Evolutionary conservation across 2,797 vertebrate genomes (phyloP).

Genomic region (Anisognathus igniventris): DNA sequence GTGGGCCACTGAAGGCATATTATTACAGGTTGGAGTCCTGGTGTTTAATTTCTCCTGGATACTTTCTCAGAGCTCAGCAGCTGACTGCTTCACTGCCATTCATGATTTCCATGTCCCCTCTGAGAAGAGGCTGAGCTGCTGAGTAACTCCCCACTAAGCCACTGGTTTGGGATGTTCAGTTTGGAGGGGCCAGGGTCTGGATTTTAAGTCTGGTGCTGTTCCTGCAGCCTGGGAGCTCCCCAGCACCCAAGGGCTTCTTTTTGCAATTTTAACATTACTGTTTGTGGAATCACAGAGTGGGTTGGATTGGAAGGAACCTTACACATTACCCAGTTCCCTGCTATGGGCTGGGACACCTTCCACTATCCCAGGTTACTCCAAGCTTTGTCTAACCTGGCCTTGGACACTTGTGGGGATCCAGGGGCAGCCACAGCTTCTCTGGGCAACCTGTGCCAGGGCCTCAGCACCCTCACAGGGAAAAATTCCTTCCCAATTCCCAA

Average conservation of each 20-base stretch:
- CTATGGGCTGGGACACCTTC: neutral
- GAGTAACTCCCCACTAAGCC: neutral
- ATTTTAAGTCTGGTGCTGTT: neutral
- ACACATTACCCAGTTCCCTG: neutral
- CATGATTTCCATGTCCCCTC: neutral
- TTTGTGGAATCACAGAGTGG: neutral
- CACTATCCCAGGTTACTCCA: neutral
- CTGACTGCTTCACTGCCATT: neutral
- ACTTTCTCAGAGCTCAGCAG: neutral
- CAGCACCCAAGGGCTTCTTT: neutral
- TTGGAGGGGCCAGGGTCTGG: neutral
- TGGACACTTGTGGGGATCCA: neutral
- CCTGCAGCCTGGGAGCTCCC: neutral
- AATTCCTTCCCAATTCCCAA: neutral
- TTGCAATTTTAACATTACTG: rapidly evolving
- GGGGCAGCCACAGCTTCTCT: neutral
- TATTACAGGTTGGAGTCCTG: neutral
- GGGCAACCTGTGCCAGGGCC: neutral
- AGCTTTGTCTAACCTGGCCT: rapidly evolving
- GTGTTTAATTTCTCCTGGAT: neutral
- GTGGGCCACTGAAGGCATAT: neutral
- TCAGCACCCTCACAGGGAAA: neutral
- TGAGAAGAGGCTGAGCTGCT: neutral
- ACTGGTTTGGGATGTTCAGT: neutral
- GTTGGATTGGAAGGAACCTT: neutral